These are phyloP conservation scores for western clawed frog (Xenopus tropicalis) DNA, from an alignment of 2,113 vertebrate genomes.

Conservation along the genomic window DNA sequence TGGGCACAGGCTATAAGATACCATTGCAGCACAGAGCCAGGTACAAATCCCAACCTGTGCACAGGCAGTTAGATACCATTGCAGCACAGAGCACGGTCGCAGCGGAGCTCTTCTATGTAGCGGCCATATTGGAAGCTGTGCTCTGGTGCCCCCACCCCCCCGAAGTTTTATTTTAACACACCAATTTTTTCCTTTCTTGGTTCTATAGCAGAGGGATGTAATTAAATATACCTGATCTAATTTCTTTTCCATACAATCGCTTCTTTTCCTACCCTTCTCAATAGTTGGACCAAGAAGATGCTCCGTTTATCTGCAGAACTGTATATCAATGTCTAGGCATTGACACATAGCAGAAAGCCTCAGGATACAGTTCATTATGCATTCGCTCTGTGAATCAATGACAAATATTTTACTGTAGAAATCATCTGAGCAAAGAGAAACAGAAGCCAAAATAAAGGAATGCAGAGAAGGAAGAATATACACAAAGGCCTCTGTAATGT, in stretches of 20 bases:
- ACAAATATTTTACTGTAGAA: background rate
- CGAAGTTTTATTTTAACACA: too few species aligned
- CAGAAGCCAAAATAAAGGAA: background rate
- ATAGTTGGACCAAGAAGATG: background rate
- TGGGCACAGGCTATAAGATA: too few species aligned
- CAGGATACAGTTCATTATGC: constrained; percentile 3
- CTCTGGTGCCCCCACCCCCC: too few species aligned
- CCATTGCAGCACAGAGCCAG: too few species aligned
- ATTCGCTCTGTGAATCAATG: background rate
- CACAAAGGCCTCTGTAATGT: background rate
- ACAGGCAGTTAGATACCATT: too few species aligned
- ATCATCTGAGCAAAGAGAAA: constrained; percentile 1
- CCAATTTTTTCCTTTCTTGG: too few species aligned
- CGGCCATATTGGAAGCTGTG: too few species aligned
- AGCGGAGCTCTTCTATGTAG: too few species aligned
- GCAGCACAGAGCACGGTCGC: too few species aligned
- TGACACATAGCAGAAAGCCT: background rate
- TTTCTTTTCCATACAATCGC: background rate
- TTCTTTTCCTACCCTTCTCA: background rate
- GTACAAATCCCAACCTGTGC: too few species aligned
- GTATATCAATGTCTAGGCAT: constrained; percentile 8
- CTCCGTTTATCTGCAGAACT: background rate
- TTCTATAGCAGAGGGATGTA: too few species aligned
- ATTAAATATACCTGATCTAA: background rate
- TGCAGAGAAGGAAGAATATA: background rate